phyloP scores from a whole-genome alignment of 2,113 vertebrate genomes.

The Madoqua kirkii region DNA sequence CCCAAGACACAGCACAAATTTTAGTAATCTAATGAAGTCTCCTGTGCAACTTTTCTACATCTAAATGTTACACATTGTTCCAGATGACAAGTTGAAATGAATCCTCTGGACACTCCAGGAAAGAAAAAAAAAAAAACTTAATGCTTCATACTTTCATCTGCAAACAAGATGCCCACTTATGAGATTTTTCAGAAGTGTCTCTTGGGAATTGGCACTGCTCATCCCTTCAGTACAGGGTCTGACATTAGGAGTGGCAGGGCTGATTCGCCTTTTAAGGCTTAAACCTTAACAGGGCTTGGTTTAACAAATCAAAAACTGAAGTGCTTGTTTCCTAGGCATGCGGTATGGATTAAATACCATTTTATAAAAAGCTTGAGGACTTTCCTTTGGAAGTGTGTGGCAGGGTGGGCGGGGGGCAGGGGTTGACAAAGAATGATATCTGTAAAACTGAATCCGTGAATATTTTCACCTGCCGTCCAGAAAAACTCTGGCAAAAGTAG shows the following conservation, averaged over 20 bases:
- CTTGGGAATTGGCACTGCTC: background rate
- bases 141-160: background rate
- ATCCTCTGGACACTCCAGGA: background rate
- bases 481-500: background rate
- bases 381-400: background rate
- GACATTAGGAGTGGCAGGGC: background rate
- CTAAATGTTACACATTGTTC: background rate
- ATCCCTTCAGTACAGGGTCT: background rate
- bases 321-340: background rate
- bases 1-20: background rate
- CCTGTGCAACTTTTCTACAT: background rate
- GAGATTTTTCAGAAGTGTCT: too few species aligned
- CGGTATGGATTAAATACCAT: too few species aligned
- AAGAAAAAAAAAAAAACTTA: background rate
- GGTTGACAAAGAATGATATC: background rate
- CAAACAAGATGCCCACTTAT: background rate
- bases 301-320: background rate
- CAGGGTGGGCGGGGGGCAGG: fast-evolving
- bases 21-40: background rate
- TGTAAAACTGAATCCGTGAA: background rate
- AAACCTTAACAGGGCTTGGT: background rate
- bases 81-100: background rate
- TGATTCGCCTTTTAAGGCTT: background rate
- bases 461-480: too few species aligned
- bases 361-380: background rate